Conservation (phyloP, 2,888 invertebrate species). For the Catotricha subobsoleta region DNA sequence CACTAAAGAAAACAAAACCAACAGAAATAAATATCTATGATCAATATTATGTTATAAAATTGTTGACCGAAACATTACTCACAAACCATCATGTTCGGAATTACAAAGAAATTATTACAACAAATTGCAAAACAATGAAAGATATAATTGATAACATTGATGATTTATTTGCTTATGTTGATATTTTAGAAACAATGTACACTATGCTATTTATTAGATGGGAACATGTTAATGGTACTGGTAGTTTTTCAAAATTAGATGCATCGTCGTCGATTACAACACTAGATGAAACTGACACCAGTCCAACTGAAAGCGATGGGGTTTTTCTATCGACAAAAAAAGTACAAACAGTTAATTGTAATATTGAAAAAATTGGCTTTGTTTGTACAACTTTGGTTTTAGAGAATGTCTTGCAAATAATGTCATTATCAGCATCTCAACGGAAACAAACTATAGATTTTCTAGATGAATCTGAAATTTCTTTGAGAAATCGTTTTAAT, state of each 20-base stretch:
- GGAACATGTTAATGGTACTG: conserved; percentile 20
- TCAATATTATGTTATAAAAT: conserved; percentile 3
- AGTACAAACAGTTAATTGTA: not conserved
- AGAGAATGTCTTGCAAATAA: conserved; percentile 18
- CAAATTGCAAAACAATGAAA: not conserved
- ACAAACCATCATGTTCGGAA: not conserved
- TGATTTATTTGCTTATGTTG: not conserved
- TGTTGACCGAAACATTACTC: not conserved
- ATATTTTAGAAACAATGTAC: conserved; percentile 22
- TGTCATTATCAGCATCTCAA: conserved; percentile 13
- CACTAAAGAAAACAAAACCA: not conserved
- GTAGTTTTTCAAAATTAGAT: not conserved
- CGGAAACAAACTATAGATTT: not conserved
- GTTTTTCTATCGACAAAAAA: not conserved
- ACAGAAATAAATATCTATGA: conserved; percentile 3
- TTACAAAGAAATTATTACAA: not conserved
- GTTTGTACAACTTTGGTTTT: conserved; percentile 19
- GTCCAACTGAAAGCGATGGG: not conserved
- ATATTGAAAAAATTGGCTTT: conserved; percentile 20
- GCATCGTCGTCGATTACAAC: not conserved
- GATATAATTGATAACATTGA: not conserved
- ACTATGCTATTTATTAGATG: conserved; percentile 23
- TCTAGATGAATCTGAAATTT: conserved; percentile 9
- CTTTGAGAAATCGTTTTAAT: conserved; percentile 19
- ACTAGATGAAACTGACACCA: not conserved